Evolutionary conservation across 2,113 vertebrate genomes (phyloP), one percentile per base, ranked within the genome.

Genomic region (Uria aalge): DNA sequence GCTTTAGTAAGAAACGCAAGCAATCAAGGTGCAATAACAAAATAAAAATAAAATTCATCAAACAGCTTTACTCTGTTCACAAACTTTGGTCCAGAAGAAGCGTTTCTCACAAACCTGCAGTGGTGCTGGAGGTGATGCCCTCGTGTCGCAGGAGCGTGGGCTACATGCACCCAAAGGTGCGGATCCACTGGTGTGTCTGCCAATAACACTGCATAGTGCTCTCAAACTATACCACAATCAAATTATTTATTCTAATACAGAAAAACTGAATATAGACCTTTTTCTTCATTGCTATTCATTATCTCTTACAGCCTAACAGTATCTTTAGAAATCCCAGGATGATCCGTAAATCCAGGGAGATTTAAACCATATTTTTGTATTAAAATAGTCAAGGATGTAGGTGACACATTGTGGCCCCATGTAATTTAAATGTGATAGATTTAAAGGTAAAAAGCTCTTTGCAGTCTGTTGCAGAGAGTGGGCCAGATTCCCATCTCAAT

Each of bases 311-410:
- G 71, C 55, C 93, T 96, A 93, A 85, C 11, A 47, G 91, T 92
- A 94, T 83, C 89, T 91, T 96, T 88, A 95, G 81, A 90, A 96
- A 97, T 97, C 95, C 96, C 96, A 93, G 41, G 87, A 74, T 11
- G 50, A 95, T 77, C 84, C 53, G 29, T n/a, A 94, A 96, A 94
- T 92, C 94, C 94, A 90, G 55, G 47, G 94, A 95, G 95, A 96
- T 95, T 96, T 95, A 92, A 95, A 92, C 80, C 76, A 93, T 93
- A 96, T 93, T 96, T 88, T 85, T 96, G 86, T 85, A 96, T 96
- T 97, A 96, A 97, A 97, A 97, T 95, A 95, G 96, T 96, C 94
- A 80, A 95, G 91, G 94, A 97, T 90, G 81, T 92, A 96, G 93
- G 87, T 96, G 95, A 94, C 77, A 80, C 5, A 0, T 82, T 79